Base-by-base conservation (phyloP, 2,113 vertebrate species). In the Urocynchramus pylzowi region DNA sequence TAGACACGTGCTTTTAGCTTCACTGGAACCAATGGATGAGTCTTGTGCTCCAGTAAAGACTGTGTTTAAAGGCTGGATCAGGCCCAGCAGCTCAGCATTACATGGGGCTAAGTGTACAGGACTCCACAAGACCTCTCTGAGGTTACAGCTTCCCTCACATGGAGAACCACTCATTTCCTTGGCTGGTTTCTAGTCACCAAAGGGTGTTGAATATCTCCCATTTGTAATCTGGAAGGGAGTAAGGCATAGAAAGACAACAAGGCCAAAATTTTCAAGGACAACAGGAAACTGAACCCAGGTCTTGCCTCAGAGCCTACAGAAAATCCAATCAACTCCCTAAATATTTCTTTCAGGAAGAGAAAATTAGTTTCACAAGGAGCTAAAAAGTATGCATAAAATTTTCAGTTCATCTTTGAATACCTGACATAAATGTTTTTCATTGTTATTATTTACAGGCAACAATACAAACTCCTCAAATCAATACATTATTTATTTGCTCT, bases 1-100 rank as follows among this genome's bases (percentile, higher is more conserved):
- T 87, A 93, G 60, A 78, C 88, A 92, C 10, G 31, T 89, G 90
- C n/a, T 81, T 91, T 89, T 68, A 75, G 67, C 73, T 92, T 64
- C 73, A 18, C 41, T 90, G 88, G 76, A 86, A 92, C 73, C 65
- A 82, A 49, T 30, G 82, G 64, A 35, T 16, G 17, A 78, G 56
- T 9, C 28, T 53, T 33, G 65, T 75, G 60, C 73, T 92, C 49
- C 57, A 81, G 44, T 3, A 21, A 64, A 86, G 68, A 21, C 63
- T 30, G 33, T 16, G 42, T 67, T 77, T 94, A 60, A 86, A 71
- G 10, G 5, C 1, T 95, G 88, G 82, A 78, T 26, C 44, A 24
- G 23, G 14, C 57, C 37, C 89, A 94, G 81, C 23, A 83, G 47
- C 56, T 81, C 80, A 84, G 84, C 52, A 5, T 31, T 33, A 13